Percentiles rank a stretch among this genome's conserved stretches.
phyloP scores from a whole-genome alignment of 2,888 invertebrate species.

The Torymus aiolomorphi region DNA sequence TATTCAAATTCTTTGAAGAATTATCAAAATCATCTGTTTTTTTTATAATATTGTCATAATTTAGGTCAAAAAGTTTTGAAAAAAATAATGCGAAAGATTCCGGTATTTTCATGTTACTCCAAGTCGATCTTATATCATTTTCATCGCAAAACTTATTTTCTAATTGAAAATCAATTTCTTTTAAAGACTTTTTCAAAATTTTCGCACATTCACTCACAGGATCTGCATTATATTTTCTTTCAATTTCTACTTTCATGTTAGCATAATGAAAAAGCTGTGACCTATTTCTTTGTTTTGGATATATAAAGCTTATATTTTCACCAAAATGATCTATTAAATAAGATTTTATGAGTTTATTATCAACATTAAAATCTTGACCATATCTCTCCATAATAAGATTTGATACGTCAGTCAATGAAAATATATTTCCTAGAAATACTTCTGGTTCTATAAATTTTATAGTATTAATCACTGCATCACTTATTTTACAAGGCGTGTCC shows the following conservation, averaged over 20 bases:
- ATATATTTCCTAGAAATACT: not conserved
- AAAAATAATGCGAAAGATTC: too few relatives aligned
- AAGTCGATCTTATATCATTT: too few relatives aligned
- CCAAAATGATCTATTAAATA: not conserved
- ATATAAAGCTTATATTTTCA: conserved; percentile 2
- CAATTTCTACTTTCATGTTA: not conserved
- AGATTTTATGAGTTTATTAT: not conserved
- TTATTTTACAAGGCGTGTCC: not conserved
- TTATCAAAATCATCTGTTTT: too few relatives aligned
- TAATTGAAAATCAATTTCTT: not conserved
- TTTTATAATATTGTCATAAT: too few relatives aligned
- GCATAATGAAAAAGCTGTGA: not conserved
- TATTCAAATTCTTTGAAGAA: not conserved
- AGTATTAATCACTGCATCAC: not conserved
- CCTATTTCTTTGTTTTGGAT: too few relatives aligned
- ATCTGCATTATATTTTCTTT: not conserved
- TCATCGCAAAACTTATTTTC: too few relatives aligned
- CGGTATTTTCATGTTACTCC: too few relatives aligned
- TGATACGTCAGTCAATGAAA: not conserved
- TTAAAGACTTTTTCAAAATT: not conserved
- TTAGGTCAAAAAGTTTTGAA: too few relatives aligned
- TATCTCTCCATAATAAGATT: not conserved
- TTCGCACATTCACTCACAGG: not conserved
- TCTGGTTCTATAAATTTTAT: not conserved
- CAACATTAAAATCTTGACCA: not conserved